Percentiles rank a stretch among this genome's conserved stretches.
Evolutionary conservation across 1,140 invertebrate species (phyloP).

Genomic region (Aphidius ervi): DNA sequence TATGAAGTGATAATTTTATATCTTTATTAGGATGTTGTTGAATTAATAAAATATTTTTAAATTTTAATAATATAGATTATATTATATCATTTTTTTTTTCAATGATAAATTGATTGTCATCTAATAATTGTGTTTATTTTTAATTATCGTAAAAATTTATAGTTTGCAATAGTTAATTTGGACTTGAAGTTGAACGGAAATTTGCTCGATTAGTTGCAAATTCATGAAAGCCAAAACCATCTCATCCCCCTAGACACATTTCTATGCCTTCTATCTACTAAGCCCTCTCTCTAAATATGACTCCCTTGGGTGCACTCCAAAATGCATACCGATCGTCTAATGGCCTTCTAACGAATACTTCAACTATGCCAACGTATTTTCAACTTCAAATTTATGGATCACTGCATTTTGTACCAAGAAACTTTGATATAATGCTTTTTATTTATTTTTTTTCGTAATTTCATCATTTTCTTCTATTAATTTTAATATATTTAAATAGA

Average conservation of each 20-base stretch:
- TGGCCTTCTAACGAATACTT: constrained; percentile 22
- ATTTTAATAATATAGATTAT: too few relatives aligned
- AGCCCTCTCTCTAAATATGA: constrained; percentile 17
- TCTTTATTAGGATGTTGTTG: too few relatives aligned
- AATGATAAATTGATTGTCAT: constrained; percentile 2
- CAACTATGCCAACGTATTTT: constrained; percentile 3
- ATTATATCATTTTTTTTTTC: too few relatives aligned
- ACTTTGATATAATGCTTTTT: too few relatives aligned
- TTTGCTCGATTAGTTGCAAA: constrained; percentile 32
- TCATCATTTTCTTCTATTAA: too few relatives aligned
- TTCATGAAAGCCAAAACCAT: constrained; percentile 21
- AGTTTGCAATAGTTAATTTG: constrained; percentile 13
- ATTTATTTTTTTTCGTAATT: too few relatives aligned
- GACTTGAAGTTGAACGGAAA: constrained; percentile 22
- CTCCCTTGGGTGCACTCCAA: constrained; percentile 28
- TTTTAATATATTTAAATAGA: too few relatives aligned
- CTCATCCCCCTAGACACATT: constrained; percentile 1
- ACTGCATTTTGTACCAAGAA: too few relatives aligned
- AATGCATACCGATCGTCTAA: constrained; percentile 25
- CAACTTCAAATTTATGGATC: too few relatives aligned
- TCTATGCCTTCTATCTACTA: constrained; percentile 5
- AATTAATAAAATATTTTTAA: too few relatives aligned
- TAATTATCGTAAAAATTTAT: constrained; percentile 17
- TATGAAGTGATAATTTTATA: too few relatives aligned
- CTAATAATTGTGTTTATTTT: constrained; percentile 6